Percentiles rank a stretch among this genome's conserved stretches.
phyloP scores from a whole-genome alignment of 2,888 invertebrate genomes.

The Caprella mutica region DNA sequence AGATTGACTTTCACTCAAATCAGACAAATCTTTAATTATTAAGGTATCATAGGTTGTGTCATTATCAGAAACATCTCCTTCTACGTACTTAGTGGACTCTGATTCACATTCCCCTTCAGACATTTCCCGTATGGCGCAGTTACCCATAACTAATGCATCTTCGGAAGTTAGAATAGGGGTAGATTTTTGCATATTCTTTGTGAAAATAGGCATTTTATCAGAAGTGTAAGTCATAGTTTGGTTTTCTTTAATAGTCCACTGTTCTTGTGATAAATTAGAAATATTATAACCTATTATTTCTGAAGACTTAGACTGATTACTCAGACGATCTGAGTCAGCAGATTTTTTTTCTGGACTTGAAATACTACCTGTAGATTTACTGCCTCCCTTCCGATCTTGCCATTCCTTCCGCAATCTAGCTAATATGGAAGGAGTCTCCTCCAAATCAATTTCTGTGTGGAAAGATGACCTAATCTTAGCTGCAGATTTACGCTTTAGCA shows the following conservation, averaged over 20 bases:
- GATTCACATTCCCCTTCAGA: too few relatives aligned
- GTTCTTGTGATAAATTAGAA: too few relatives aligned
- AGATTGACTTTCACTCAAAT: background rate
- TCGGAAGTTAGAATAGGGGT: too few relatives aligned
- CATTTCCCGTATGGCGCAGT: too few relatives aligned
- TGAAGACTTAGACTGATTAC: too few relatives aligned
- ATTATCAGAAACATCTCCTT: conserved; percentile 1
- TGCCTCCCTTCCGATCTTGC: conserved; percentile 16
- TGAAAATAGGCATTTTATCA: too few relatives aligned
- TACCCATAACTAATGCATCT: too few relatives aligned
- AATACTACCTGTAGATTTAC: conserved; percentile 19
- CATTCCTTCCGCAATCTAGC: conserved; percentile 28
- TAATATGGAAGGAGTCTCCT: conserved; percentile 28
- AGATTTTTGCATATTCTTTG: too few relatives aligned
- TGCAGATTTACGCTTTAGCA: conserved; percentile 26
- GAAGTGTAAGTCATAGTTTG: too few relatives aligned
- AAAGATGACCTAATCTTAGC: conserved; percentile 13
- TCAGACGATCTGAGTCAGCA: too few relatives aligned
- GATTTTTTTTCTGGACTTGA: background rate
- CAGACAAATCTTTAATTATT: background rate
- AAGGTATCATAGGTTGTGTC: conserved; percentile 7
- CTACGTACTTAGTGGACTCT: too few relatives aligned
- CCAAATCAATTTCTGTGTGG: conserved; percentile 16
- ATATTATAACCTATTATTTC: too few relatives aligned
- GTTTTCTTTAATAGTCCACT: conserved; percentile 4